phyloP scores from a whole-genome alignment of 2,888 invertebrate genomes.

The Microplitis deprimator region DNA sequence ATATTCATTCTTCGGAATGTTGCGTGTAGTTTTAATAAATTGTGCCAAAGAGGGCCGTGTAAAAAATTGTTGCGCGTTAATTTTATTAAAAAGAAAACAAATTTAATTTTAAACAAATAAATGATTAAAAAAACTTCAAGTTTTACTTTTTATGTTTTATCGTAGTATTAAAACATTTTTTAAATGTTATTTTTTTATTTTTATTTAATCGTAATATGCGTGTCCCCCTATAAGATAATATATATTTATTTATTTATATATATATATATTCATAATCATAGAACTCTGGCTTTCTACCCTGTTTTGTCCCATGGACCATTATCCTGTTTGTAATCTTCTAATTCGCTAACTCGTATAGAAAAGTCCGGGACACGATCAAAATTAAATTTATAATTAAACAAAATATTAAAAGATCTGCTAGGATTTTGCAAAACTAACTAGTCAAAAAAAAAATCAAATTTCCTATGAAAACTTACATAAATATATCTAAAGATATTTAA shows the following conservation, averaged over 20 bases:
- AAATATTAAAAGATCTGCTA: not conserved
- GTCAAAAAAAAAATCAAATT: not conserved
- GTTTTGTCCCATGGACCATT: slow-evolving; percentile 62
- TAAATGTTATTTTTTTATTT: not conserved
- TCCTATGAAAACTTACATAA: not conserved
- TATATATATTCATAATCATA: slow-evolving; percentile 12
- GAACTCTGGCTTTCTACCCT: slow-evolving; percentile 56
- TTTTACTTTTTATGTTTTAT: not conserved
- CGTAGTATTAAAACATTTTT: not conserved
- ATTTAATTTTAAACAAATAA: slow-evolving; percentile 2
- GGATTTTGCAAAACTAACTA: not conserved
- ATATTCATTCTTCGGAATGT: slow-evolving; percentile 48
- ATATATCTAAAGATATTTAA: not conserved
- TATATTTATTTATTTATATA: slow-evolving; percentile 11
- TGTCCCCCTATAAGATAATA: not conserved
- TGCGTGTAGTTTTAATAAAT: slow-evolving; percentile 43
- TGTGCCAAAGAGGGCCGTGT: slow-evolving; percentile 53
- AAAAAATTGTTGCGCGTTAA: slow-evolving; percentile 35
- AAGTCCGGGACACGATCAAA: not conserved
- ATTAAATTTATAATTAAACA: not conserved
- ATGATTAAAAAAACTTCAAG: slow-evolving; percentile 9
- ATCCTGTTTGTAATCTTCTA: slow-evolving; percentile 15
- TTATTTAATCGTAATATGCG: not conserved
- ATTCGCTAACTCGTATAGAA: slow-evolving; percentile 12
- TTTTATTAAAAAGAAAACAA: not conserved